Conservation (phyloP, 1,140 invertebrate species). For the Drosophila chauvacae region DNA sequence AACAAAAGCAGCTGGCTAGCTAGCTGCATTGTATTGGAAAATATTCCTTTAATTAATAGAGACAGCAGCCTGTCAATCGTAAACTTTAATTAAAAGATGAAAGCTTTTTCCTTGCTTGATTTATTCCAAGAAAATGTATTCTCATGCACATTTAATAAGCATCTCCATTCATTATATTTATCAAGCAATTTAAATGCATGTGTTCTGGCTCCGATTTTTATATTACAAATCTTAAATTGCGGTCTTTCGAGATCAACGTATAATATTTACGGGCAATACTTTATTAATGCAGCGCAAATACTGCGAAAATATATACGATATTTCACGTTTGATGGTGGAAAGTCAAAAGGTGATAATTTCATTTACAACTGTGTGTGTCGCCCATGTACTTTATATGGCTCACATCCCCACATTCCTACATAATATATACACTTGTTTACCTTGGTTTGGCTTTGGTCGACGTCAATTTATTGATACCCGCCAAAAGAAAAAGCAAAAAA, state of each 20-base stretch:
- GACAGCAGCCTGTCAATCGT: neutral
- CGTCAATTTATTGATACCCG: conserved; percentile 76
- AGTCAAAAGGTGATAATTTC: conserved; percentile 50
- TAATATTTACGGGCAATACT: conserved; percentile 33
- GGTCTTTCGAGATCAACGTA: neutral
- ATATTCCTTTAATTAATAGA: conserved; percentile 14
- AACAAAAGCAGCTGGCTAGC: neutral
- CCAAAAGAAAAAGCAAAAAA: conserved; percentile 21
- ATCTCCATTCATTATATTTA: neutral
- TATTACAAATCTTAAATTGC: conserved; percentile 22
- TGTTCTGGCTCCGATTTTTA: conserved; percentile 10
- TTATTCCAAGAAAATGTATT: neutral
- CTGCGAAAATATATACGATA: conserved; percentile 2
- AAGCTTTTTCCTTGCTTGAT: neutral
- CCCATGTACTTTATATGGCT: conserved; percentile 7
- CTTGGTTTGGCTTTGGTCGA: conserved; percentile 50
- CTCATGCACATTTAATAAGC: too few relatives aligned
- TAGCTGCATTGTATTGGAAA: too few relatives aligned
- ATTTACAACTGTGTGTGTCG: conserved; percentile 38
- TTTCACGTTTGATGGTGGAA: conserved; percentile 25
- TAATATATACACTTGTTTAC: conserved; percentile 29
- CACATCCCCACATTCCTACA: neutral
- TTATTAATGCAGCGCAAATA: conserved; percentile 46
- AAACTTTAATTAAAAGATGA: conserved; percentile 8
- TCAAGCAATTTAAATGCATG: conserved; percentile 27